Evolutionary conservation across 2,797 vertebrate genomes (phyloP).

Genomic region (Sebastes dallii): DNA sequence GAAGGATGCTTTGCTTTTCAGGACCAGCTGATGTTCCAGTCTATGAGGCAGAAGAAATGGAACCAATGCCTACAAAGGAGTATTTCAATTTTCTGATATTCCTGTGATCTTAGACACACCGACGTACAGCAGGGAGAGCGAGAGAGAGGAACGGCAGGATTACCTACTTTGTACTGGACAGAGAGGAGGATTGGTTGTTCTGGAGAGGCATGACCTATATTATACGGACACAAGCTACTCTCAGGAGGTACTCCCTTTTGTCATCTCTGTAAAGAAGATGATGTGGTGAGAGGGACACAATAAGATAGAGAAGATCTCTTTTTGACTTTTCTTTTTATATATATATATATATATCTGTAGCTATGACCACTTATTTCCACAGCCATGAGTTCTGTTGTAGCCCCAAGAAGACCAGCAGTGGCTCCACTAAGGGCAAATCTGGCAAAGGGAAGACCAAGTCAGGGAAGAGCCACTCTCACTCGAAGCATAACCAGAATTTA

Average conservation of each 20-base stretch:
- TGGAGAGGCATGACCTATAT: conserved; percentile 63
- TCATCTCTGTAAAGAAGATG: conserved; percentile 19
- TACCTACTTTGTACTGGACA: conserved; percentile 16
- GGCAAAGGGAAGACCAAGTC: conserved; percentile 72
- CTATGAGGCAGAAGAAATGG: background rate
- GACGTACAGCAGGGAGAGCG: background rate
- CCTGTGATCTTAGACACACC: conserved; percentile 1
- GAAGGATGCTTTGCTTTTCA: conserved; percentile 15
- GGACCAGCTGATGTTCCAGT: background rate
- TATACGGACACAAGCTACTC: conserved; percentile 47
- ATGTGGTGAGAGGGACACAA: conserved; percentile 3
- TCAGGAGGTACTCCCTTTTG: conserved; percentile 40
- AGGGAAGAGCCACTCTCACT: conserved; percentile 57
- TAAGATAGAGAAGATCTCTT: conserved; percentile 8
- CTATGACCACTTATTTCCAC: conserved; percentile 82
- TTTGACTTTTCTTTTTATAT: background rate
- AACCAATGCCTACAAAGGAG: background rate
- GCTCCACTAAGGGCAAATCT: conserved; percentile 66
- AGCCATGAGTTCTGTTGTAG: conserved; percentile 81
- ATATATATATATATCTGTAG: background rate
- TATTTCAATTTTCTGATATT: background rate
- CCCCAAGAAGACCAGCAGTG: conserved; percentile 66
- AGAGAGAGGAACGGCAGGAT: conserved; percentile 3
- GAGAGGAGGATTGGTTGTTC: conserved; percentile 11
- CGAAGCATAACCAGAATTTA: conserved; percentile 67